phyloP scores from a whole-genome alignment of 2,113 vertebrate genomes.

The Eonycteris spelaea region DNA sequence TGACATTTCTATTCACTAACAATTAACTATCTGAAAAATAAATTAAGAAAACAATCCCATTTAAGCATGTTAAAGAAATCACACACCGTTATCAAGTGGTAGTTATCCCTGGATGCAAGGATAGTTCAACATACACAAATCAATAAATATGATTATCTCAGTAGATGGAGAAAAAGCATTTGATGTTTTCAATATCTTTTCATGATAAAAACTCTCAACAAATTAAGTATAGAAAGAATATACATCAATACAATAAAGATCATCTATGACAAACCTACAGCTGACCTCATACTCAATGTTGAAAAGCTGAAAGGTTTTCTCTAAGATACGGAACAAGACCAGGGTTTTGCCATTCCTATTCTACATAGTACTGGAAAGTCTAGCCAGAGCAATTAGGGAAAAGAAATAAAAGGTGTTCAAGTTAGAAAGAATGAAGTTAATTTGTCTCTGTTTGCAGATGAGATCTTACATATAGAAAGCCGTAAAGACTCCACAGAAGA shows the following conservation, averaged over 20 bases:
- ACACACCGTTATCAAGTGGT: background rate
- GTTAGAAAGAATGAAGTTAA: background rate
- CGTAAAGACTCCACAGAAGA: background rate
- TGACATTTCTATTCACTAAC: no score
- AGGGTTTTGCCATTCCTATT: no score
- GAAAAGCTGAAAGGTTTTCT: no score
- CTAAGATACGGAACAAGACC: no score
- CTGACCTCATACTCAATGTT: no score
- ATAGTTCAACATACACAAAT: background rate
- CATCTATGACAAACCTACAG: no score
- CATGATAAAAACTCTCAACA: background rate
- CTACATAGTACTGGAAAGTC: background rate
- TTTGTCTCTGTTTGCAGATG: background rate
- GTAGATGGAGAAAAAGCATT: background rate
- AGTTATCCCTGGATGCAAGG: background rate
- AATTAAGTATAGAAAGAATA: no score
- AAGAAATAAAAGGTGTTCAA: background rate
- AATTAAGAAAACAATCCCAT: no score
- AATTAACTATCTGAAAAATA: no score
- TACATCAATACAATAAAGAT: no score
- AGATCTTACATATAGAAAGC: background rate
- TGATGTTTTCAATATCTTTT: background rate
- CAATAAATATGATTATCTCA: background rate
- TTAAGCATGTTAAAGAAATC: no score
- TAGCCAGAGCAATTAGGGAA: background rate